A percentile compares a stretch with the other conserved stretches of the same genome.
These are phyloP conservation scores for Drosophila pseudotalamancana DNA, from an alignment of 2,888 invertebrate genomes.

Conservation along the genomic window DNA sequence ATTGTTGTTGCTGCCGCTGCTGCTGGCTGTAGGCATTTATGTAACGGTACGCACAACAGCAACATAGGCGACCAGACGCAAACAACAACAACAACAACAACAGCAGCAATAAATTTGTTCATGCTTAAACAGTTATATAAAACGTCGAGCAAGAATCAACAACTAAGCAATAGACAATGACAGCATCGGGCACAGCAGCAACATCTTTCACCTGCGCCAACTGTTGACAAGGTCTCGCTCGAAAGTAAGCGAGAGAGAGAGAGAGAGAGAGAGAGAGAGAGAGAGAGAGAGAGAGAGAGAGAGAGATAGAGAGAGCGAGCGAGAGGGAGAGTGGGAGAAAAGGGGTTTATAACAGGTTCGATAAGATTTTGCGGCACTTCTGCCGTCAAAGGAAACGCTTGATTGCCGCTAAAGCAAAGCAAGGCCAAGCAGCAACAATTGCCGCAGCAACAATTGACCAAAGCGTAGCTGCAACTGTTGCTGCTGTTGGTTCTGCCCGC, in stretches of 20 bases:
- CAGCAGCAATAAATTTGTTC: conserved; percentile 69
- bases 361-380: conserved; percentile 73
- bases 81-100: conserved; percentile 48
- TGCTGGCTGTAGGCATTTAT: conserved; percentile 56
- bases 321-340: background rate
- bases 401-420: conserved; percentile 69
- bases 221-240: conserved; percentile 44
- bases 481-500: conserved; percentile 30
- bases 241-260: conserved; percentile 25
- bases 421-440: conserved; percentile 74
- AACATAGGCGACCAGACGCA: conserved; percentile 19
- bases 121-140: conserved; percentile 74
- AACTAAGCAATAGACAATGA: conserved; percentile 38
- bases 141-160: conserved; percentile 31
- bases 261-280: background rate
- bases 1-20: conserved; percentile 9
- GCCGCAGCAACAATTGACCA: conserved; percentile 41
- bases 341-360: conserved; percentile 68
- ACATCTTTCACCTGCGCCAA: conserved; percentile 49
- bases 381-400: conserved; percentile 71
- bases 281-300: background rate
- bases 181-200: conserved; percentile 52
- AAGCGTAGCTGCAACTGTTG: conserved; percentile 35
- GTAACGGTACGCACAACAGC: conserved; percentile 65
- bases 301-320: background rate